Evolutionary conservation across 2,888 invertebrate genomes (phyloP), one percentile per base, ranked within the genome.

Genomic region (Antheraea yamamai): DNA sequence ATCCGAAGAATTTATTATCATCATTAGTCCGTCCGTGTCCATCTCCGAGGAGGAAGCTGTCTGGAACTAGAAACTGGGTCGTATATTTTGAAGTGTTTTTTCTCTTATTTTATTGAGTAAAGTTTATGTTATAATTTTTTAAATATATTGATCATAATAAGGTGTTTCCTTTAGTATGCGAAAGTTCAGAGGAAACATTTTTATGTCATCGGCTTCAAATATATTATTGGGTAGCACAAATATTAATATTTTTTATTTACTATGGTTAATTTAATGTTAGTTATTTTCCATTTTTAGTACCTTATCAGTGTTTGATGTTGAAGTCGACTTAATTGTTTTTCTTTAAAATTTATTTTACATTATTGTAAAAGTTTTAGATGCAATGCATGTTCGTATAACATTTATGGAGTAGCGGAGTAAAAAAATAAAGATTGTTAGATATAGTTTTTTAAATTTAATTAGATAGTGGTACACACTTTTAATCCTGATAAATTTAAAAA

Each of bases 1-100:
- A 68, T 75, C 75, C 68, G 39, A 55, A 71, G 58, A 47, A 75
- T 75, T 61, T 72, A 75, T 72, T 72, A 61, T 20, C 26, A 55
- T 61, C 39, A 75, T 72, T 72, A 58, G 71, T 71, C 47, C 20
- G 18, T n/a, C 39, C 64, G 70, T 35, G n/a, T 70, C 39, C n/a
- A 39, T 70, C 70, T 70, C 1, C 70, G n/a, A 39, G n/a, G 39
- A 39, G 12, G 35, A n/a, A n/a, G 70, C 70, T 70, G 20, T 26
- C 64, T 66, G 26, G 16, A 30, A 30, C 64, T 66, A 30, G 30
- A 66, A 66, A 26, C 16, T 26, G 30, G 26, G 7, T 66, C 30
- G 30, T 10, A 30, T 14, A 66, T 30, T 66, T 64, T 26, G 23
- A 10, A 66, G 4, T 3, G 16, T 1, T 66, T 66, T 3, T 12